Conservation (phyloP, 2,113 vertebrate genomes). For the Carollia perspicillata region DNA sequence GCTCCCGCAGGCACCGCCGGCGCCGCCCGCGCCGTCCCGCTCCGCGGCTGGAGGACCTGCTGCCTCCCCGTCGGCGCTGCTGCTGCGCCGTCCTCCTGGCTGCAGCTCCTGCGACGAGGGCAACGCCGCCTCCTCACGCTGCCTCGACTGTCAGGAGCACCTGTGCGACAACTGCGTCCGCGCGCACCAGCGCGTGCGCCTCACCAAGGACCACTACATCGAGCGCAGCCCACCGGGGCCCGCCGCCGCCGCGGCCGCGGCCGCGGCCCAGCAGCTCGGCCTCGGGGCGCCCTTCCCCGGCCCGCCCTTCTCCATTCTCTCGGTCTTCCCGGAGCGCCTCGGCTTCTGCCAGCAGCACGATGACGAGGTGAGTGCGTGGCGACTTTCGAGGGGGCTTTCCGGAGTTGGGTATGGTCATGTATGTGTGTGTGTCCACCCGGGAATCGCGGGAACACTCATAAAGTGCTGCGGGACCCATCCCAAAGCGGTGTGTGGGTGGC, state of each 20-base stretch:
- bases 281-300: constrained; percentile 85
- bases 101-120: constrained; percentile 94
- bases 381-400: no score
- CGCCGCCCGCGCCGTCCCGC: constrained; percentile 35
- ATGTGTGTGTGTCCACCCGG: neutral
- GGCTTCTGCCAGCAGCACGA: constrained; percentile 67
- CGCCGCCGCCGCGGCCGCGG: constrained; percentile 27
- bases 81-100: constrained; percentile 83
- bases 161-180: constrained; percentile 94
- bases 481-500: neutral
- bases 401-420: accelerated
- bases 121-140: constrained; percentile 90
- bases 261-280: constrained; percentile 79
- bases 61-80: constrained; percentile 72
- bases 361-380: constrained; percentile 60
- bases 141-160: constrained; percentile 94
- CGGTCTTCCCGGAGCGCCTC: constrained; percentile 86
- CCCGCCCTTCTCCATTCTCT: constrained; percentile 88
- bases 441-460: neutral
- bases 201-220: constrained; percentile 96
- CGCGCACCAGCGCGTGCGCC: constrained; percentile 93
- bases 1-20: constrained; percentile 21
- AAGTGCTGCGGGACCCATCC: accelerated
- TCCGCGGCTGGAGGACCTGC: constrained; percentile 58
- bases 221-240: constrained; percentile 83